These are phyloP conservation scores for Gambusia yucatana DNA, from an alignment of 2,797 vertebrate genomes.

Conservation along the genomic window DNA sequence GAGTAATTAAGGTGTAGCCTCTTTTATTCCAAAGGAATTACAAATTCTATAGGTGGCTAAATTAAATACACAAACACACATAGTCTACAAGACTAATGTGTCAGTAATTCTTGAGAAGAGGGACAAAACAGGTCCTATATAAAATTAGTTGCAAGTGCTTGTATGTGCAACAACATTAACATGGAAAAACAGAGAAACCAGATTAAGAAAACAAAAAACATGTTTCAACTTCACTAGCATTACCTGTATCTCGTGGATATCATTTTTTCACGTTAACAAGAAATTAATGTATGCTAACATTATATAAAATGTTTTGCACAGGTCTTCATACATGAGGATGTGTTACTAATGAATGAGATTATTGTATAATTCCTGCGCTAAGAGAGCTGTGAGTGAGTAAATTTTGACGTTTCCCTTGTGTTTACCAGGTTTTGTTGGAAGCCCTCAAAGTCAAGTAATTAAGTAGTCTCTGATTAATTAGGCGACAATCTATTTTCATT, in stretches of 20 bases:
- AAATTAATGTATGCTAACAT: neutral
- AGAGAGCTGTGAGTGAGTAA: constrained; percentile 36
- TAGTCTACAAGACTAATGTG: neutral
- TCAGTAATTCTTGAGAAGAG: too few species aligned
- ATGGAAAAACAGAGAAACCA: neutral
- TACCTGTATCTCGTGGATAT: neutral
- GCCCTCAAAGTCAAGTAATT: constrained; percentile 76
- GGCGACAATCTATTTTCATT: constrained; percentile 75
- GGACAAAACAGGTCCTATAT: too few species aligned
- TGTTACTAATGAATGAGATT: constrained; percentile 45
- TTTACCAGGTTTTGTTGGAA: constrained; percentile 61
- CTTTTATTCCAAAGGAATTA: neutral
- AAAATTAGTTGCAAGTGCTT: neutral
- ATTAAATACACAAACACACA: neutral
- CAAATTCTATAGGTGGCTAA: neutral
- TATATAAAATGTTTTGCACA: constrained; percentile 3
- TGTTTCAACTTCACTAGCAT: too few species aligned
- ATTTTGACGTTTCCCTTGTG: constrained; percentile 60
- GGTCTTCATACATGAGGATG: constrained; percentile 30
- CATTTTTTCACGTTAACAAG: neutral
- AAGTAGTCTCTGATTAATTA: constrained; percentile 80
- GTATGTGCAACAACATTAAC: neutral
- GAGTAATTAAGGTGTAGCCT: constrained; percentile 1
- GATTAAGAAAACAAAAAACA: neutral
- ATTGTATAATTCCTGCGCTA: constrained; percentile 39